Percentiles rank a stretch among this genome's conserved stretches.
phyloP scores from a whole-genome alignment of 2,113 vertebrate genomes.

The Sceloporus tristichus region DNA sequence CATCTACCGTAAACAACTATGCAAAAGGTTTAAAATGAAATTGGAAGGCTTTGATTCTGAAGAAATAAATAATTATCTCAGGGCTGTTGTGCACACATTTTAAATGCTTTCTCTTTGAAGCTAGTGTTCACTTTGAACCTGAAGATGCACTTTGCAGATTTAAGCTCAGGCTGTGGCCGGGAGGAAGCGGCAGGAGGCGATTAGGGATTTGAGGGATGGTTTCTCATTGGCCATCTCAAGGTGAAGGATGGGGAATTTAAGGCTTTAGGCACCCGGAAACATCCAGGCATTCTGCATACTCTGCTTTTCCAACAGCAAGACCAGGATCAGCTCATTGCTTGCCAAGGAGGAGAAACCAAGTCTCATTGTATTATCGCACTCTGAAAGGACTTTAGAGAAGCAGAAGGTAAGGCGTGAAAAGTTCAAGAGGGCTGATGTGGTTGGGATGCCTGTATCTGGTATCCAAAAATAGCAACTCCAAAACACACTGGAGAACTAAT shows the following conservation, averaged over 20 bases:
- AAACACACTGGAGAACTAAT: neutral
- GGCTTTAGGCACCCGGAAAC: conserved; percentile 60
- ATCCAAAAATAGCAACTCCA: neutral
- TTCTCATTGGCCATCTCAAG: conserved; percentile 57
- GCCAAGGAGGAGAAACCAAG: neutral
- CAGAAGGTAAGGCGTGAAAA: conserved; percentile 51
- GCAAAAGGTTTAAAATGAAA: too few species aligned
- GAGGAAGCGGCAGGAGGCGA: neutral
- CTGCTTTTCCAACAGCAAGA: accelerated
- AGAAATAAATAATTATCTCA: neutral
- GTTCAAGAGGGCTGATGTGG: too few species aligned
- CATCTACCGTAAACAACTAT: too few species aligned
- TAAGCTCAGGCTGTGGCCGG: neutral
- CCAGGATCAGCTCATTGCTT: accelerated
- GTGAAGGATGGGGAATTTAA: neutral
- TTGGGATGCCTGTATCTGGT: neutral
- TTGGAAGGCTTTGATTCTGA: too few species aligned
- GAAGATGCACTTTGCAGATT: accelerated
- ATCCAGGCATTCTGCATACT: neutral
- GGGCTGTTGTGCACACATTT: neutral
- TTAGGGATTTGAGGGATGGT: neutral
- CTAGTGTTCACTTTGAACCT: neutral
- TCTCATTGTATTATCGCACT: neutral
- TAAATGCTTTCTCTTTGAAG: neutral
- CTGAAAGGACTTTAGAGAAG: neutral